Base-by-base conservation (phyloP, 1,140 invertebrate species). In the Leguminivora glycinivorella region DNA sequence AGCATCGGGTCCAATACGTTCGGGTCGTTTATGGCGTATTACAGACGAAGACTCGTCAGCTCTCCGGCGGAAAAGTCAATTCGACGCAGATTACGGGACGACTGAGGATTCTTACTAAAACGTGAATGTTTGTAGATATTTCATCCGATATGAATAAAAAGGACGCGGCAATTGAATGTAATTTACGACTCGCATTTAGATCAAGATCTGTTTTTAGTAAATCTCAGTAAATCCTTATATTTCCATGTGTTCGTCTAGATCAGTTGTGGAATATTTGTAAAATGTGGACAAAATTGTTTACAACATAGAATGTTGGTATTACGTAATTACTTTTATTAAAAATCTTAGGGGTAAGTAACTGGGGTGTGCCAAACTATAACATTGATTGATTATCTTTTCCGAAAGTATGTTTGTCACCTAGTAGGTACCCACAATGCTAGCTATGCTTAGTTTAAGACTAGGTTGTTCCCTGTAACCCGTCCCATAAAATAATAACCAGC, bases 1-100 rank as follows among this genome's bases (percentile, higher is more conserved):
- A 83, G 83, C 82, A 82, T 80, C 78, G 80, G 83, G 80, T 76
- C 81, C 85, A 87, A 90, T 90, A 89, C 81, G 87, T 85, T 88
- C 77, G 83, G 83, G 85, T 87, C 88, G 85, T 88, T 90, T 87
- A 89, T 88, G 80, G 87, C 79, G 79, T 90, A 89, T 90, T 89
- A 90, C 84, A 80, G 85, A 80, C 72, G 78, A 75, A 82, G 82
- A 80, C 81, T 86, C 84, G 84, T 86, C 85, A 88, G 85, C 82
- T 85, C 77, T 83, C 69, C 73, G 77, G 74, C 82, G 83, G 83
- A 83, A 88, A 86, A 86, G 84, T 88, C 80, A 88, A 88, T 87
- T 87, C 84, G 83, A 83, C 82, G 78, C 78, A 90, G 84, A 90
- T 90, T 90, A 88, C 83, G 81, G 77, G 77, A 75, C 77, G 78